Base-by-base conservation (phyloP, 1,140 invertebrate genomes). In the Bactericera cockerelli region DNA sequence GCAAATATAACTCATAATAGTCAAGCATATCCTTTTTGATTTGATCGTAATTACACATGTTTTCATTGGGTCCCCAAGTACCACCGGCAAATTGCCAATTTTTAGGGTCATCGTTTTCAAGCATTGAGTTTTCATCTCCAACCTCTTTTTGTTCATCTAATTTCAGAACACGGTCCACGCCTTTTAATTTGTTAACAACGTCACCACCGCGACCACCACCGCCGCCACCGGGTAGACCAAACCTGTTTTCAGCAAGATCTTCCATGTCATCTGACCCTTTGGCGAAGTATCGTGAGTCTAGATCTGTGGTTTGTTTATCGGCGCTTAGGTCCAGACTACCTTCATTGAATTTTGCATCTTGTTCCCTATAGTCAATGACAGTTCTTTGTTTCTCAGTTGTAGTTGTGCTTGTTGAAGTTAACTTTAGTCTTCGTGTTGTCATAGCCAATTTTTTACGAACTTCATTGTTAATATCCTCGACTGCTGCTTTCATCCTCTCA, bases 1-100 rank as follows among this genome's bases (percentile, higher is more conserved):
- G n/a, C n/a, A 49, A 49, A n/a, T 49, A 49, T n/a, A 49, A 49
- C 8, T 49, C 42, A 49, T 49, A 49, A 22, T 49, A 49, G 42
- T 49, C 42, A 4, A 49, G 3, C 22, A 16, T 49, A n/a, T 49
- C 42, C 22, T 49, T 49, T 8, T 16, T 22, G 42, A 49, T 49
- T 49, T 49, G 42, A 19, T 49, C 42, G 22, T 49, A 49, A 49
- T 49, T 16, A 49, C 42, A 49, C n/a, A 49, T 4, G 19, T 49
- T 49, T 49, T 49, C 42, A 49, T 49, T 49, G 3, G 42, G 42
- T 49, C 42, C 42, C 42, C 42, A 49, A 4, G 42, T 49, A 49
- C 42, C 42, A n/a, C 42, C 42, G n/a, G 42, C 42, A 16, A 49
- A 49, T 49, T 49, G 42, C 42, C 42, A 49, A 6, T 49, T n/a